These are phyloP conservation scores for Gila orcuttii DNA, from an alignment of 2,113 vertebrate species.

Conservation along the genomic window DNA sequence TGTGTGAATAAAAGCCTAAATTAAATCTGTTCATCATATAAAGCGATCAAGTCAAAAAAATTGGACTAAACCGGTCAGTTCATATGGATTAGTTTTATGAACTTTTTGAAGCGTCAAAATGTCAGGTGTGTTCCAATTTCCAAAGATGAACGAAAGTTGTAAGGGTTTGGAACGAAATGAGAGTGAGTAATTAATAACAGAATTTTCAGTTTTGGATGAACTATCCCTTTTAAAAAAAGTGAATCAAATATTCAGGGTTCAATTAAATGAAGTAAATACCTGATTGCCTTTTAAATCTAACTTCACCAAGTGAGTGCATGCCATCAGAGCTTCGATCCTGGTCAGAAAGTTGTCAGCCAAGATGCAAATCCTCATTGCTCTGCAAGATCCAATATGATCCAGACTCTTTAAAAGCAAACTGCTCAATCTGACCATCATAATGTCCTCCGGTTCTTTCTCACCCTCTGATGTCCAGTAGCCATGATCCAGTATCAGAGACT, in stretches of 20 bases:
- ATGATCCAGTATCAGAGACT: slow-evolving; percentile 51
- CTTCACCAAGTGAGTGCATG: slow-evolving; percentile 70
- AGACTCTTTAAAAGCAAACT: slow-evolving; percentile 63
- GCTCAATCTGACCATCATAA: slow-evolving; percentile 63
- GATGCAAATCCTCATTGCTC: slow-evolving; percentile 68
- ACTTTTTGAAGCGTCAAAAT: too few relatives aligned
- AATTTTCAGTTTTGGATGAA: too few relatives aligned
- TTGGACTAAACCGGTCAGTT: too few relatives aligned
- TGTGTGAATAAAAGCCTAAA: too few relatives aligned
- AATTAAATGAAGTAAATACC: slow-evolving; percentile 54
- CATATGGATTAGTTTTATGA: too few relatives aligned
- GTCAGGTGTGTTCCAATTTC: too few relatives aligned
- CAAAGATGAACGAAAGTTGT: too few relatives aligned
- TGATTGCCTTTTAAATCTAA: slow-evolving; percentile 75
- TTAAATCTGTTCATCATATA: too few relatives aligned
- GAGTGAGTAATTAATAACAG: too few relatives aligned
- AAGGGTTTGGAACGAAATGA: too few relatives aligned
- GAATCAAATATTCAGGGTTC: not conserved
- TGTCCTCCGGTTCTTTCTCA: slow-evolving; percentile 54
- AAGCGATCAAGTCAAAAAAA: too few relatives aligned
- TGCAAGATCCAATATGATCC: slow-evolving; percentile 60
- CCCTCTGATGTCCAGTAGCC: slow-evolving; percentile 22
- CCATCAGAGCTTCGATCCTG: slow-evolving; percentile 64
- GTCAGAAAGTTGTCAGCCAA: slow-evolving; percentile 71
- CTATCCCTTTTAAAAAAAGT: not conserved